Evolutionary conservation across 2,797 vertebrate genomes (phyloP), one percentile per base, ranked within the genome.

Genomic region (Alfaro cultratus): DNA sequence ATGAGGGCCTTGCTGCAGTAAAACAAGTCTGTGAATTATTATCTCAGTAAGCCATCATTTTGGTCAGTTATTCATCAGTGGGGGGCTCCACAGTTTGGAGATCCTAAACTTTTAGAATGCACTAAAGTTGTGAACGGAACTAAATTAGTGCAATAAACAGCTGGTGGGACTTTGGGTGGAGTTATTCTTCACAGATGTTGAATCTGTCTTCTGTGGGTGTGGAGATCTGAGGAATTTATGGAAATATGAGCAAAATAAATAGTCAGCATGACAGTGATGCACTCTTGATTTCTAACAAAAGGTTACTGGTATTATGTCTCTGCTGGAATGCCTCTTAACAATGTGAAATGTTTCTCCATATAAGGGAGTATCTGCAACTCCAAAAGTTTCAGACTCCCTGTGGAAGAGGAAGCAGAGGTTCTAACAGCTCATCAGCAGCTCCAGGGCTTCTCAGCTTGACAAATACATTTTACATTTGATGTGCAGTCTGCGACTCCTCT

Each of bases 1-100:
- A 86, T 31, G 79, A 76, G 80, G 43, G 51, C 51, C 8, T 36
- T 21, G 8, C 7, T n/a, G 72, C 68, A 47, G 60, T 81, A 72
- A 85, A 84, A 80, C 34, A 49, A 79, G 75, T 36, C 79, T 84
- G 62, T 86, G 83, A 85, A 73, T 84, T 83, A 81, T 88, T 82
- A 81, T 76, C 18, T 34, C 57, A 57, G 51, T 13, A 0, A 0
- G 47, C 76, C 23, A 70, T 49, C n/a, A 1, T 57, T n/a, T 49
- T 51, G 76, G 11, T 12, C 15, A 76, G 67, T 53, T 68, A 13
- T 43, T 18, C 51, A 72, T 79, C 64, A 43, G 78, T 70, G 4
- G 64, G 15, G 80, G 57, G 10, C 47, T 55, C 60, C 45, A 73
- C 73, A 77, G 41, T 21, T 47, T 8, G 41, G 55, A 47, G 26